Evolutionary conservation across 92 coral and sea anemone species (phyloP).

Genomic region (Desmophyllum pertusum): DNA sequence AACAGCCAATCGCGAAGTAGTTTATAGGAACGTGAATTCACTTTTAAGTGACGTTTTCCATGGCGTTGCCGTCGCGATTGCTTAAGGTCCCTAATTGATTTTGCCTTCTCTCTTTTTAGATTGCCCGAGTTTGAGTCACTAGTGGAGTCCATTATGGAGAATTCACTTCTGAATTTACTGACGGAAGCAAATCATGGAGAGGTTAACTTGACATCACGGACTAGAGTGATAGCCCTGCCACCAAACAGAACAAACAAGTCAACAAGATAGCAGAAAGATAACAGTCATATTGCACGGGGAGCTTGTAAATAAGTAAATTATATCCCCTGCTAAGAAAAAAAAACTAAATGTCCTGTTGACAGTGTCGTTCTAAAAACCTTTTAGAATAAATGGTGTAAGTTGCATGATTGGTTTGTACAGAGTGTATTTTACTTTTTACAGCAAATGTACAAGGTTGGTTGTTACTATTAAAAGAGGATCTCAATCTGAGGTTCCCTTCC

Average conservation of each 20-base stretch:
- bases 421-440: neutral
- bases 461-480: neutral
- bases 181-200: conserved; percentile 94
- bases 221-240: conserved; percentile 92
- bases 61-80: too few species aligned
- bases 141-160: conserved; percentile 91
- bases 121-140: conserved; percentile 89
- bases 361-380: neutral
- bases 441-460: neutral
- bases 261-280: conserved; percentile 15
- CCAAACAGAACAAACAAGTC: conserved; percentile 71
- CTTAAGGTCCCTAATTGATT: too few species aligned
- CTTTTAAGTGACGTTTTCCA: too few species aligned
- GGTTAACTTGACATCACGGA: conserved; percentile 84
- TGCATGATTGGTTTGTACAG: conserved; percentile 8
- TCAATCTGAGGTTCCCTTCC: neutral
- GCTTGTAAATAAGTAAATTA: conserved; percentile 32
- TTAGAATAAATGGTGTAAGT: neutral
- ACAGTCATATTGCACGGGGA: neutral
- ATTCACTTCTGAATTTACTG: conserved; percentile 81
- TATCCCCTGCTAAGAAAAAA: neutral
- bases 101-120: conserved; percentile 34
- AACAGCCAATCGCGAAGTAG: too few species aligned
- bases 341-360: neutral
- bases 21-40: too few species aligned